Conservation (phyloP, 2,888 invertebrate genomes). For the Synanthedon vespiformis region DNA sequence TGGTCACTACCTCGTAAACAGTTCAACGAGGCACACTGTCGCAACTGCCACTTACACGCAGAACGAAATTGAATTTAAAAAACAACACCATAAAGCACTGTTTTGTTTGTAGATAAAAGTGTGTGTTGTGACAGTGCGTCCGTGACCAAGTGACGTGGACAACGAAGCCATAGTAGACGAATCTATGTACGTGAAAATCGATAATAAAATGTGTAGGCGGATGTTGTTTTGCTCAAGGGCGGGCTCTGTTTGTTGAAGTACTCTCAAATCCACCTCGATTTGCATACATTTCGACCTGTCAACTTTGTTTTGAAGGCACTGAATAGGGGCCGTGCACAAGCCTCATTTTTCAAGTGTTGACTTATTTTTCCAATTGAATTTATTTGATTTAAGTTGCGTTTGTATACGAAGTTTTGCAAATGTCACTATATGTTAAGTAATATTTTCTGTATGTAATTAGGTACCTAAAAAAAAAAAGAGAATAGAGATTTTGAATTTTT, state of each 20-base stretch:
- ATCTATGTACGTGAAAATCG: slow-evolving; percentile 59
- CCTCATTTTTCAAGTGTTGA: too few species aligned
- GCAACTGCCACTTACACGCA: slow-evolving; percentile 6
- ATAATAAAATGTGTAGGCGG: slow-evolving; percentile 53
- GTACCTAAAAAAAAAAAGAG: too few species aligned
- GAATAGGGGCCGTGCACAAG: not conserved
- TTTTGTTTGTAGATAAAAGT: slow-evolving; percentile 8
- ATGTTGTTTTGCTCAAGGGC: slow-evolving; percentile 47
- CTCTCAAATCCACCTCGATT: slow-evolving; percentile 8
- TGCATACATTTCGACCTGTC: slow-evolving; percentile 5
- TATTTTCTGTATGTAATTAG: too few species aligned
- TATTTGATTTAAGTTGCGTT: too few species aligned
- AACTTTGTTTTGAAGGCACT: not conserved
- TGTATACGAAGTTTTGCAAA: too few species aligned
- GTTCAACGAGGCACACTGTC: not conserved
- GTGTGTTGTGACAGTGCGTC: slow-evolving; percentile 11
- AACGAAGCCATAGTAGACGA: slow-evolving; percentile 56
- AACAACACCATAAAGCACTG: not conserved
- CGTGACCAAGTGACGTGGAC: slow-evolving; percentile 23
- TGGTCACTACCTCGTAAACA: slow-evolving; percentile 13
- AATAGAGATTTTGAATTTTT: too few species aligned
- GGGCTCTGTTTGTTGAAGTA: slow-evolving; percentile 20
- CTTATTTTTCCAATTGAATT: too few species aligned
- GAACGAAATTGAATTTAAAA: not conserved
- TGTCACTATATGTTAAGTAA: too few species aligned